Evolutionary conservation across 2,797 vertebrate genomes (phyloP).

Genomic region (Craterocephalus amniculus): DNA sequence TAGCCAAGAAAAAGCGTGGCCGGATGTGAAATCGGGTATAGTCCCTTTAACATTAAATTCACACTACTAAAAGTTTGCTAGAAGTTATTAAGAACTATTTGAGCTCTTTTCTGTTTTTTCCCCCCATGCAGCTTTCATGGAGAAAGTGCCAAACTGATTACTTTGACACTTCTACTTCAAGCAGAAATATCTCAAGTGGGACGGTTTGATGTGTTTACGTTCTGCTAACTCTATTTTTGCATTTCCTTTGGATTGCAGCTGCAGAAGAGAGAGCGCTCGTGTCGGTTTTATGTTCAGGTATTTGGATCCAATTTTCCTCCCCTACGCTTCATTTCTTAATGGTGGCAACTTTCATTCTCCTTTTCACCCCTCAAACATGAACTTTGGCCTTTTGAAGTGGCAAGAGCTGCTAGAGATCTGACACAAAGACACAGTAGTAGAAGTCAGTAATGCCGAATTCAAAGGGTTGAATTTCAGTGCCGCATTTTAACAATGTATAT

Average conservation of each 20-base stretch:
- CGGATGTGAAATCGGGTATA: no score
- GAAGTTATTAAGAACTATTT: not conserved
- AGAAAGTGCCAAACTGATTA: not conserved
- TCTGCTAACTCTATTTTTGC: constrained; percentile 55
- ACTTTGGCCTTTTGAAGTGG: constrained; percentile 58
- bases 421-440: not conserved
- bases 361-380: constrained; percentile 22
- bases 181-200: constrained; percentile 58
- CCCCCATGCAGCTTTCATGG: not conserved
- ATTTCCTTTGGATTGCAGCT: constrained; percentile 88
- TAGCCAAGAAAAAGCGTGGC: no score
- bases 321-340: constrained; percentile 20
- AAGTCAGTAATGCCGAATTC: constrained; percentile 1
- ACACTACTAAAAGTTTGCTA: not conserved
- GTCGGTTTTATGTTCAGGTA: constrained; percentile 99
- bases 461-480: constrained; percentile 56
- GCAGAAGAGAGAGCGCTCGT: constrained; percentile 99
- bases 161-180: constrained; percentile 24
- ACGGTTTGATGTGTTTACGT: constrained; percentile 35
- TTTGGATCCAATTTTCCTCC: constrained; percentile 69
- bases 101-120: not conserved
- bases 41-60: not conserved
- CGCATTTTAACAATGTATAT: constrained; percentile 1
- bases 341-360: constrained; percentile 18
- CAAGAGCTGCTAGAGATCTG: not conserved